Evolutionary conservation across 2,888 invertebrate genomes (phyloP), one percentile per base, ranked within the genome.

Genomic region (Melitaea athalia): DNA sequence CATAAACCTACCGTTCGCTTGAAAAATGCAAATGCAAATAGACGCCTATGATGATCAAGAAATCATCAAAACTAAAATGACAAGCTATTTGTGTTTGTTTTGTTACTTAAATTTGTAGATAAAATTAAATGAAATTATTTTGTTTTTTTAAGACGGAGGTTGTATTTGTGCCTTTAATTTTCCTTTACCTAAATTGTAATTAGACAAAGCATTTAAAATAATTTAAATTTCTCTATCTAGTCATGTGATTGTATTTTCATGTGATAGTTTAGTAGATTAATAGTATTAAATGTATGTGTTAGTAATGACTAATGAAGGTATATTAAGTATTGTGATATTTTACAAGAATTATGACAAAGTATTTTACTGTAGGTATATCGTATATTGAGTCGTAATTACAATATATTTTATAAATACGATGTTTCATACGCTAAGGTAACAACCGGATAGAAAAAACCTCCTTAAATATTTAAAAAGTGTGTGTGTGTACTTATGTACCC

Each of bases 191-290:
- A 50, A 38, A 59, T 17, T 59, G 50, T 47, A 50, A 15, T 59
- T 31, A 68, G 24, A 53, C 38, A 59, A 50, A 43, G 59, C 50
- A 64, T 64, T 61, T 60, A 61, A 17, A 52, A 65, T 64, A 60
- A 61, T 47, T 33, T 33, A 38, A 50, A 50, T 61, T 64, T 61
- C 63, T 65, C 31, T 62, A 62, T 69, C 69, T 69, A 69, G 69
- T 69, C 69, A 69, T 66, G 33, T 33, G 33, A 55, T 14, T 49
- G n/a, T 63, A 64, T 64, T 52, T 31, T 43, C 53, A 63, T 66
- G 57, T 66, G 60, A 47, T 66, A 45, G 57, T 5, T 15, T 49
- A 38, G 42, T 50, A 14, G 1, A 15, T 38, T 45, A 15, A 17
- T 10, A 17, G 17, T 17, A 10, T 15, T 50, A 50, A 15, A 50